Base-by-base conservation (phyloP, 2,797 vertebrate species). In the Parauchenoglanis ngamensis region DNA sequence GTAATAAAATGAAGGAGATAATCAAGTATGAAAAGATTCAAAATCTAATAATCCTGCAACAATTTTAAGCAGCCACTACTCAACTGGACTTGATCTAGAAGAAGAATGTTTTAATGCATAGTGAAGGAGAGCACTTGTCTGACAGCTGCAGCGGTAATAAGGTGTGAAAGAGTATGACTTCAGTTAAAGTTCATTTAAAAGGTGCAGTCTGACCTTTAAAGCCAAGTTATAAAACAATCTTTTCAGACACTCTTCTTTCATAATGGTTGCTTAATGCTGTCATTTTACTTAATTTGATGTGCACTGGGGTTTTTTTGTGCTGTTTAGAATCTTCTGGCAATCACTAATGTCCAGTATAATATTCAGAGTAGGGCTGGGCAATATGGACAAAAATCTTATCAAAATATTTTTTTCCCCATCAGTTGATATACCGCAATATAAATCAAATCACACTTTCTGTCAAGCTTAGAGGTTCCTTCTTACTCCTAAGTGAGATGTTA, bases 131-230 rank as follows among this genome's bases (percentile, higher is more conserved):
- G 59, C 57, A 65, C 17, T 65, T n/a, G 6, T 49, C 23, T n/a
- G 56, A 40, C 31, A 80, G 35, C 56, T 59, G 28, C 28, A 23
- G 7, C 61, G 21, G 56, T 59, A 80, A 61, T 61, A 35, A 21
- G 77, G n/a, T 63, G 78, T 40, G 7, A 63, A 81, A 61, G 57
- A 56, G 12, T 35, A 63, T 44, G 35, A 63, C 12, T 80, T 40
- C 54, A 80, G 54, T 61, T 79, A 61, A 40, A 61, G 52, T 78
- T 59, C 4, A 59, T 59, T 65, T 82, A 65, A 81, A 63, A 61
- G 28, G 56, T 78, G 28, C 77, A 40, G 35, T 17, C 2, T 82
- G 79, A 82, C 40, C 23, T 82, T 82, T 82, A 82, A n/a, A 44
- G 13, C 13, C 13, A 46, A 7, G 2, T 1, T 25, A n/a, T 17